phyloP scores from a whole-genome alignment of 2,797 vertebrate species.

The Gymnoscopelus braueri region DNA sequence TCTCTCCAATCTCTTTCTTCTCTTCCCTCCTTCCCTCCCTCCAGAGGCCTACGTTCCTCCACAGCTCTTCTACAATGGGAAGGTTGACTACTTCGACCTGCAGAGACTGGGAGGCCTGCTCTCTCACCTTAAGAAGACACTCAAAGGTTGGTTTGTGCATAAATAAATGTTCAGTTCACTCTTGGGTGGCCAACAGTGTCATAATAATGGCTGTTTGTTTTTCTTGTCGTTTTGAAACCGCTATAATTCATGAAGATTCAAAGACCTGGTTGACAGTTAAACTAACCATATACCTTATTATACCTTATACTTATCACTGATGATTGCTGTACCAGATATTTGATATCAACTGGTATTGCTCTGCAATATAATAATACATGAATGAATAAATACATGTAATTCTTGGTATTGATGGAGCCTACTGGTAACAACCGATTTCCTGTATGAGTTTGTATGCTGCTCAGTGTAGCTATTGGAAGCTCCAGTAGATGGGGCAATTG shows the following conservation, averaged over 20 bases:
- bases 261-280: too few species aligned
- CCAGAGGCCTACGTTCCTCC: constrained; percentile 94
- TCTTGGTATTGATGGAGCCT: background rate
- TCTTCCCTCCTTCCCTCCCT: background rate
- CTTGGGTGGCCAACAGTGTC: background rate
- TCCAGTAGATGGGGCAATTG: constrained; percentile 45
- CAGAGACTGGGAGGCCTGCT: constrained; percentile 95
- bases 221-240: too few species aligned
- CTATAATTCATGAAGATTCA: too few species aligned
- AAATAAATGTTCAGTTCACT: too few species aligned
- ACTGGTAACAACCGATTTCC: background rate
- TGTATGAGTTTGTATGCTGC: background rate
- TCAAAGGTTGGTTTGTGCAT: constrained; percentile 86
- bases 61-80: constrained; percentile 98
- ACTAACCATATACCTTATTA: too few species aligned
- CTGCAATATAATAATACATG: too few species aligned
- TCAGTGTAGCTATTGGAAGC: background rate
- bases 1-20: background rate
- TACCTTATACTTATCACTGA: too few species aligned
- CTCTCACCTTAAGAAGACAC: constrained; percentile 95
- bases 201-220: background rate
- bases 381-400: too few species aligned
- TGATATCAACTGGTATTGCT: too few species aligned
- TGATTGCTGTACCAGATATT: background rate
- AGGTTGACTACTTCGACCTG: constrained; percentile 98